phyloP scores from a whole-genome alignment of 1,140 invertebrate species.

The Sinonovacula constricta region DNA sequence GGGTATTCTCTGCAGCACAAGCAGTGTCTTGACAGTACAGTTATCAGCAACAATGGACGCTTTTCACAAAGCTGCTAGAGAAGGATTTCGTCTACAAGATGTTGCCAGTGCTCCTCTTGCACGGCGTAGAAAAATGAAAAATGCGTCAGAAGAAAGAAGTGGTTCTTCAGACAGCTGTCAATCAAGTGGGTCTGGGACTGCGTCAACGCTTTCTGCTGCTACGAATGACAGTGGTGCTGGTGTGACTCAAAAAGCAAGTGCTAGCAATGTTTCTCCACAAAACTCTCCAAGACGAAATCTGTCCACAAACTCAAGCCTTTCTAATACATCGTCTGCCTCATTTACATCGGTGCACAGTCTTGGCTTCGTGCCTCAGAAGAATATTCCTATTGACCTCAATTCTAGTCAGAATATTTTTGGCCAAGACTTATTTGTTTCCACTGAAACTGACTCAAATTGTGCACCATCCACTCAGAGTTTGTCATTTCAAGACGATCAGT shows the following conservation, averaged over 20 bases:
- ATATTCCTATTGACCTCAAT: conserved; percentile 41
- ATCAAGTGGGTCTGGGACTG: conserved; percentile 60
- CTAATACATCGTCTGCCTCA: conserved; percentile 63
- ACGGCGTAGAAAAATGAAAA: conserved; percentile 85
- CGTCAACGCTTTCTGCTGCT: conserved; percentile 46
- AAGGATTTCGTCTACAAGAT: conserved; percentile 86
- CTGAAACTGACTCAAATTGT: not conserved
- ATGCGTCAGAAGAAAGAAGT: conserved; percentile 76
- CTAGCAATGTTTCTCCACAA: not conserved
- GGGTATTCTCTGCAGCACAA: conserved; percentile 78
- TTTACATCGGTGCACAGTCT: conserved; percentile 67
- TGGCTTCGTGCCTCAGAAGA: conserved; percentile 68
- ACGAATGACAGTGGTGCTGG: too few relatives aligned
- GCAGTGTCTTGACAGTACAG: conserved; percentile 65
- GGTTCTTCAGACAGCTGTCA: conserved; percentile 72
- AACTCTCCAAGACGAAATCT: conserved; percentile 45
- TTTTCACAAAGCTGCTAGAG: conserved; percentile 85
- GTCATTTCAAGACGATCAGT: not conserved
- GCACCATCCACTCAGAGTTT: not conserved
- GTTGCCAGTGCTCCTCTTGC: conserved; percentile 86
- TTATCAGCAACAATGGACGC: conserved; percentile 84
- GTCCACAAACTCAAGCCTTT: conserved; percentile 59
- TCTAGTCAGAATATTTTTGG: conserved; percentile 43
- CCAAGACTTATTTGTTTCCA: conserved; percentile 27
- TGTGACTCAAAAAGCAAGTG: too few relatives aligned